Evolutionary conservation across 2,888 invertebrate species (phyloP).

Genomic region (Leptothorax acervorum): DNA sequence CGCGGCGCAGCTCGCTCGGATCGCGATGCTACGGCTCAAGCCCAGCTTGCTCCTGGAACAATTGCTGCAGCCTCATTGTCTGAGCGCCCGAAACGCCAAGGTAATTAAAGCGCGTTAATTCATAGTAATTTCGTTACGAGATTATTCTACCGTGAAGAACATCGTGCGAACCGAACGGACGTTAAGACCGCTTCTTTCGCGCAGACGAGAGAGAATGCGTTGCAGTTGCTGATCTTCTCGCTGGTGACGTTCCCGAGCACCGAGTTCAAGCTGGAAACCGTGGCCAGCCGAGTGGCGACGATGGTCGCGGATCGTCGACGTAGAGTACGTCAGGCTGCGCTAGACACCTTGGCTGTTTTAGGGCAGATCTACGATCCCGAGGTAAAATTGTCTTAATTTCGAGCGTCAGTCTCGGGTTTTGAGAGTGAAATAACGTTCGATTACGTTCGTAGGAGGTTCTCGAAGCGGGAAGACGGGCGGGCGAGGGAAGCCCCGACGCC

Average conservation of each 20-base stretch:
- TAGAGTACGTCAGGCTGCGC: slow-evolving; percentile 91
- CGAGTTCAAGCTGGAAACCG: slow-evolving; percentile 85
- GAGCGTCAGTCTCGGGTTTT: neutral
- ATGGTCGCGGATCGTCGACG: slow-evolving; percentile 88
- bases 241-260: slow-evolving; percentile 92
- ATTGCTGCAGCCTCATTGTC: slow-evolving; percentile 85
- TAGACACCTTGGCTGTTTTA: slow-evolving; percentile 92
- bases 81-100: slow-evolving; percentile 83
- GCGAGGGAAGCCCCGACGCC: slow-evolving; percentile 87
- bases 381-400: slow-evolving; percentile 66
- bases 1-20: slow-evolving; percentile 84
- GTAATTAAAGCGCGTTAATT: slow-evolving; percentile 64
- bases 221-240: slow-evolving; percentile 92
- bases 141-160: neutral
- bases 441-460: slow-evolving; percentile 85
- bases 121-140: neutral
- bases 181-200: neutral
- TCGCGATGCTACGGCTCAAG: slow-evolving; percentile 86
- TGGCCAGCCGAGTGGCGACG: slow-evolving; percentile 79
- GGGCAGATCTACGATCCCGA: slow-evolving; percentile 88
- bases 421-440: neutral
- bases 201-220: slow-evolving; percentile 90
- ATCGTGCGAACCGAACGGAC: neutral
- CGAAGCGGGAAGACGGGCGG: slow-evolving; percentile 88
- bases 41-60: slow-evolving; percentile 87